Base-by-base conservation (phyloP, 2,113 vertebrate species). In the Onychostoma macrolepis region DNA sequence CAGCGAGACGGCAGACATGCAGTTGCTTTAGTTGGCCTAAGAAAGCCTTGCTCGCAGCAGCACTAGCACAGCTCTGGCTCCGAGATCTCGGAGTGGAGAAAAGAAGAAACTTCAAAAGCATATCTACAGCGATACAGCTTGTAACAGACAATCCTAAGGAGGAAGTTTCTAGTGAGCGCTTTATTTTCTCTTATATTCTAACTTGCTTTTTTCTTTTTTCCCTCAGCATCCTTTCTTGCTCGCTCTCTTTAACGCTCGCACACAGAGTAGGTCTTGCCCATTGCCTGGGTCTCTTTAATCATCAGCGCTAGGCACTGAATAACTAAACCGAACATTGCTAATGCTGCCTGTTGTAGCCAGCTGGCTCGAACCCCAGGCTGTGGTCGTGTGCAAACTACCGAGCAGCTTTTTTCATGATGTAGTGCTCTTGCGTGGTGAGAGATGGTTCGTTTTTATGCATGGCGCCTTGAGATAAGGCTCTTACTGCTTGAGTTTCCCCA, bases 61-160 rank as follows among this genome's bases (percentile, higher is more conserved):
- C 56, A 53, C 30, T 85, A 76, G 63, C 67, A 65, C 76, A 84
- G 80, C 53, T 77, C 61, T 53, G 76, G 78, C 53, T 85, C 28
- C 38, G 17, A 85, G 58, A 61, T 88, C 76, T 63, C 36, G 3
- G 33, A 6, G 38, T 30, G 83, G 43, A 75, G 76, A 80, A 79
- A 69, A 26, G 28, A 75, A 33, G 33, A 48, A 45, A 50, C 69
- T 88, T 88, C 67, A 81, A 88, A 88, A 85, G 87, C 76, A 71
- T 80, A 72, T 80, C 43, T 65, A 12, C 41, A 50, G 50, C 9
- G 56, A 79, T 85, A 79, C 69, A 88, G 71, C 67, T 82, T 79
- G 86, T 80, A 81, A 6, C 26, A 58, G 65, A 72, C 71, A 33
- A 53, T 87, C 33, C n/a, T 24, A 43, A 71, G 21, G 33, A 58